A percentile compares a stretch with the other conserved stretches of the same genome.
Conservation (phyloP, 1,140 invertebrate genomes). For the Mizuhopecten yessoensis region DNA sequence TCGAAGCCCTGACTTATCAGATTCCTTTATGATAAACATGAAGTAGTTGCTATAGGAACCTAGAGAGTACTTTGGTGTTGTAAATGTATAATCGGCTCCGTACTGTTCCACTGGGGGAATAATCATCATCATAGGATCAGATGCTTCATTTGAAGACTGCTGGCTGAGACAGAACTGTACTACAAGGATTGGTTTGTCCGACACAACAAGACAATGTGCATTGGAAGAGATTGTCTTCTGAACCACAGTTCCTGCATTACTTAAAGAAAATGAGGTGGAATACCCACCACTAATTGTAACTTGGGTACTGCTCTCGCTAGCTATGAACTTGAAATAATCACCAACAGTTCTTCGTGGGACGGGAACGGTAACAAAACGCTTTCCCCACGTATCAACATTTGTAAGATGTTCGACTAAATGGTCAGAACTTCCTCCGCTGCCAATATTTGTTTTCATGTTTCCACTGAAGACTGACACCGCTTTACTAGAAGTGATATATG, state of each 20-base stretch:
- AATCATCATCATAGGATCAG: constrained; percentile 70
- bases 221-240: constrained; percentile 45
- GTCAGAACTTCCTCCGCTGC: constrained; percentile 58
- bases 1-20: constrained; percentile 60
- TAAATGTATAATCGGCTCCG: constrained; percentile 72
- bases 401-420: constrained; percentile 74
- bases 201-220: constrained; percentile 43
- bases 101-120: constrained; percentile 71
- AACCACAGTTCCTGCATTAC: constrained; percentile 33
- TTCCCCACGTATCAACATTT: constrained; percentile 73
- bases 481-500: constrained; percentile 62
- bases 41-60: constrained; percentile 65
- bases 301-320: constrained; percentile 60
- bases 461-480: constrained; percentile 70
- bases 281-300: constrained; percentile 54
- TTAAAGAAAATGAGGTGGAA: constrained; percentile 36
- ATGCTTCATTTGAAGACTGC: constrained; percentile 43
- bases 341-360: constrained; percentile 65
- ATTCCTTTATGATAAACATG: constrained; percentile 66
- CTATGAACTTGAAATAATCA: constrained; percentile 70
- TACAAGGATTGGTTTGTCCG: constrained; percentile 54
- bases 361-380: constrained; percentile 66
- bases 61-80: constrained; percentile 64
- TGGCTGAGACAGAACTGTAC: constrained; percentile 59
- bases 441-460: constrained; percentile 65